These are phyloP conservation scores for Crocodylus rhombifer DNA, from an alignment of 2,797 vertebrate species.

Conservation along the genomic window DNA sequence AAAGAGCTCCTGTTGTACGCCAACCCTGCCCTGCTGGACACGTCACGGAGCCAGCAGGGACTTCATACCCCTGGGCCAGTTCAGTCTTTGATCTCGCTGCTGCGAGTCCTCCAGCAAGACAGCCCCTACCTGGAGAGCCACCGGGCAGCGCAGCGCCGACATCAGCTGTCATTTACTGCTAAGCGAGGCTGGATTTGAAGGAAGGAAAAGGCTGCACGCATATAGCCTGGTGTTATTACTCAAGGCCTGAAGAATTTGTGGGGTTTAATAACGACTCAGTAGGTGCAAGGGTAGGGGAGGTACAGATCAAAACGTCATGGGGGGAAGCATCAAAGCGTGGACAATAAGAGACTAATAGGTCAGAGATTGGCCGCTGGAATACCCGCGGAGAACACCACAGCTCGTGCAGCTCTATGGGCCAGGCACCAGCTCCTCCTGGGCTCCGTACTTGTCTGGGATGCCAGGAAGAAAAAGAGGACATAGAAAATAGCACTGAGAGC, in stretches of 20 bases:
- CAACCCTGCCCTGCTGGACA: not conserved
- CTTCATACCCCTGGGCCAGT: conserved; percentile 26
- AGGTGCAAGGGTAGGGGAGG: not conserved
- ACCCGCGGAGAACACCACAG: not conserved
- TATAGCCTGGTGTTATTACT: conserved; percentile 14
- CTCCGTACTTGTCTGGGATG: no score
- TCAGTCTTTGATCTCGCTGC: conserved; percentile 53
- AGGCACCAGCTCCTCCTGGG: not conserved
- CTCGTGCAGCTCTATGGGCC: not conserved
- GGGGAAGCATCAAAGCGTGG: not conserved
- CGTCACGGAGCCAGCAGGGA: not conserved
- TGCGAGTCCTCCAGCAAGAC: not conserved
- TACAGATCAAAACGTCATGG: not conserved
- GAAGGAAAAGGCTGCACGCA: conserved; percentile 8
- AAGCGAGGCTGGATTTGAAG: conserved; percentile 25
- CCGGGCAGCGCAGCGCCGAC: conserved; percentile 24
- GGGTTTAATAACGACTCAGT: not conserved
- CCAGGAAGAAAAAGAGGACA: no score
- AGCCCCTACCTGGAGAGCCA: conserved; percentile 27
- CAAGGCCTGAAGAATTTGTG: not conserved
- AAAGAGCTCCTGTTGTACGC: not conserved
- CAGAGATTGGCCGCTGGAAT: conserved; percentile 17
- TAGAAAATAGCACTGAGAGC: not conserved
- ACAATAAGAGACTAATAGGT: conserved; percentile 27
- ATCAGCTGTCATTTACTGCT: conserved; percentile 62